Conservation (phyloP, 2,797 vertebrate species). For the Mormyrops attenuatus region DNA sequence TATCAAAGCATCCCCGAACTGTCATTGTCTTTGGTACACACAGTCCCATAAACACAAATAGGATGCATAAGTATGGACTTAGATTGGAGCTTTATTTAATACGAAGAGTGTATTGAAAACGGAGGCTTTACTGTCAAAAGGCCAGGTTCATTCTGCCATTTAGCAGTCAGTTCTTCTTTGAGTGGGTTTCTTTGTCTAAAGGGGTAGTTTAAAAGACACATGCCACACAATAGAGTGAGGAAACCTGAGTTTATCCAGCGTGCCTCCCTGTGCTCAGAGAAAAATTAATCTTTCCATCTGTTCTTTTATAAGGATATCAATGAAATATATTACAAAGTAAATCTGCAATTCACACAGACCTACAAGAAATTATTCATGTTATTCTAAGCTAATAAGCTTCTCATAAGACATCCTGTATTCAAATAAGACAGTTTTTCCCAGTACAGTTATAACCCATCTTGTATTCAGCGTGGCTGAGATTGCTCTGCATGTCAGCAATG, state of each 20-base stretch:
- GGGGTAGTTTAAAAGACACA: neutral
- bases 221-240: neutral
- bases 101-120: neutral
- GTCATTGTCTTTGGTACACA: neutral
- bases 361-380: neutral
- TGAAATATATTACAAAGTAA: neutral
- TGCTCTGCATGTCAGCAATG: neutral
- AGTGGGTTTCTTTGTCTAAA: neutral
- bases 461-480: neutral
- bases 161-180: neutral
- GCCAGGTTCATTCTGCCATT: neutral
- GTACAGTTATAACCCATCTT: neutral
- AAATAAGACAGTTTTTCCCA: neutral
- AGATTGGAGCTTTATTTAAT: neutral
- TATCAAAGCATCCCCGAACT: neutral
- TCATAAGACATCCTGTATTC: neutral
- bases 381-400: neutral
- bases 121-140: neutral
- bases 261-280: neutral
- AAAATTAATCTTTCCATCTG: neutral
- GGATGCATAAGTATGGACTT: neutral
- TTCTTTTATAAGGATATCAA: neutral
- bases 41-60: neutral
- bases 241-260: neutral
- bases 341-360: neutral